Conservation (phyloP, 2,888 invertebrate genomes). For the Epicampocera succincta region DNA sequence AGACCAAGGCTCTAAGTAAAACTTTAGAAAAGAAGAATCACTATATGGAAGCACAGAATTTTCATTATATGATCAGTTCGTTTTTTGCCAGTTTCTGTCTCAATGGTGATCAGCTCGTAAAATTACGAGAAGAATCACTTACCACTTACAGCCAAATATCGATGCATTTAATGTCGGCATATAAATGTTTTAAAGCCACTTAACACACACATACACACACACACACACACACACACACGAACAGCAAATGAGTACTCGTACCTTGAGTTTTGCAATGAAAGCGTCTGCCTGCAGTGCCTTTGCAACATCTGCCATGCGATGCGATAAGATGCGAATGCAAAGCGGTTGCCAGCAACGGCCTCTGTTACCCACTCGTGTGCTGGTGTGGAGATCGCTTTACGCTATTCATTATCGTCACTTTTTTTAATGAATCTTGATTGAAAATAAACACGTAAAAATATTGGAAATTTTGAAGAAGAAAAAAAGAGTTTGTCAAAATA, state of each 20-base stretch:
- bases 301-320: slow-evolving; percentile 35
- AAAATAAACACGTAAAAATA: slow-evolving; percentile 13
- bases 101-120: slow-evolving; percentile 59
- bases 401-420: slow-evolving; percentile 67
- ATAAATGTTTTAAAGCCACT: slow-evolving; percentile 52
- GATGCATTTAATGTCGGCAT: slow-evolving; percentile 57
- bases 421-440: slow-evolving; percentile 61
- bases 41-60: slow-evolving; percentile 36
- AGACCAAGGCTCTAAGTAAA: slow-evolving; percentile 18
- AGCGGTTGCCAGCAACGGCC: slow-evolving; percentile 16
- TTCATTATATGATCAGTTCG: slow-evolving; percentile 45
- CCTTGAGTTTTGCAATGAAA: slow-evolving; percentile 59
- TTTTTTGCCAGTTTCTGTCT: slow-evolving; percentile 19
- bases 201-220: slow-evolving; percentile 6
- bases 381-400: slow-evolving; percentile 55
- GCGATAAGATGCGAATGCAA: not conserved
- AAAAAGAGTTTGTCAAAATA: slow-evolving; percentile 55
- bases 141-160: slow-evolving; percentile 53
- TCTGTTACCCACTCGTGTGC: not conserved
- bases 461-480: slow-evolving; percentile 11
- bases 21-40: slow-evolving; percentile 30
- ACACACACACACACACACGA: not conserved
- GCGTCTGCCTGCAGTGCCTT: slow-evolving; percentile 44
- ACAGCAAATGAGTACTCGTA: slow-evolving; percentile 33
- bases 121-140: slow-evolving; percentile 63